Evolutionary conservation across 2,797 vertebrate genomes (phyloP), one percentile per base, ranked within the genome.

Genomic region (Gallirallus australis): DNA sequence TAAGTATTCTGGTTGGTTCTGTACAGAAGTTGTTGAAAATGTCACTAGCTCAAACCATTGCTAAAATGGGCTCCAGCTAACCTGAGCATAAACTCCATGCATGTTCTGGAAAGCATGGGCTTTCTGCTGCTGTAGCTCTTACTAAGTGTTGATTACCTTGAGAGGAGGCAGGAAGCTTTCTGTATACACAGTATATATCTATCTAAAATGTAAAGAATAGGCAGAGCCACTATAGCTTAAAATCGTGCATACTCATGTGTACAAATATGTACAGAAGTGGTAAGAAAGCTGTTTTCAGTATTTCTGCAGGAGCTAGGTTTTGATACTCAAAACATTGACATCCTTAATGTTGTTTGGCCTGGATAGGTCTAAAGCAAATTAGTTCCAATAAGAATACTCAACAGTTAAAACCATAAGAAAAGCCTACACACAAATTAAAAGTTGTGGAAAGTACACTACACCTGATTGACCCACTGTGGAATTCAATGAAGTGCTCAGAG

Each of bases 161-260:
- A 72, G n/a, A 72, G 61, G 35, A 82, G 69, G 33, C 54, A 79
- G 45, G 11, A 54, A 68, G 39, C 15, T 48, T 23, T 70, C 10
- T 37, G 7, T 47, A 17, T 19, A 23, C 5, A 4, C 2, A 15
- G 4, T 15, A 5, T 39, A 6, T 65, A 5, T 13, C 9, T 19
- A 45, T 45, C 42, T 45, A 45, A 66, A 57, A 76, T 59, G 37
- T 65, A 39, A 53, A 16, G 8, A n/a, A 18, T 66, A 16, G 11
- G n/a, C 24, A 14, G 8, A 81, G 15, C 17, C 24, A 15, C 39
- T 33, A 7, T 35, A 53, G 3, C 23, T 64, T 48, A 16, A 35
- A 80, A 13, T 8, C 37, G 6, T 24, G 16, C 7, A 5, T 6
- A 4, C 2, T 45, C 2, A 2, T 6, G 8, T 6, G 8, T 48